phyloP scores from a whole-genome alignment of 2,113 vertebrate species.

The Lipophrys pholis region DNA sequence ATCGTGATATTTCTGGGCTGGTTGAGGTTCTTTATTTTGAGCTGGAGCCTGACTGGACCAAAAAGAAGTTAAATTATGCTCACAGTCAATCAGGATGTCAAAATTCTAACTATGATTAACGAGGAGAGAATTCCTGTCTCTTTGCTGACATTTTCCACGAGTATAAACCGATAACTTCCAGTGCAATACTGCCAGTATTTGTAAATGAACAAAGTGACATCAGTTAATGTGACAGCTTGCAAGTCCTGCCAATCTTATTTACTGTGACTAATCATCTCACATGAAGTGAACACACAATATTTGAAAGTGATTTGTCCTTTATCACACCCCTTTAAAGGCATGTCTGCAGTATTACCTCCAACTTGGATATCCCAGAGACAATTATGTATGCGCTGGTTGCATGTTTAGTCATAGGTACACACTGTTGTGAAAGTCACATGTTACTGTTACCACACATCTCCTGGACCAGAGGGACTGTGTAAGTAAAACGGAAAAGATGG shows the following conservation, averaged over 20 bases:
- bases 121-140: too few species aligned
- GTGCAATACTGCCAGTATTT: conserved; percentile 6
- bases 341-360: not conserved
- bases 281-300: not conserved
- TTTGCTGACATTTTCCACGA: too few species aligned
- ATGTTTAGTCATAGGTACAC: conserved; percentile 3
- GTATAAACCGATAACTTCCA: not conserved
- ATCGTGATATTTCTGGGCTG: too few species aligned
- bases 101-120: too few species aligned
- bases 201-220: not conserved
- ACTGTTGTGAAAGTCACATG: not conserved
- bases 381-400: not conserved
- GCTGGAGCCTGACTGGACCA: not conserved
- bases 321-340: not conserved
- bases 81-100: not conserved
- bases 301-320: conserved; percentile 4
- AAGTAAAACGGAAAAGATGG: not conserved
- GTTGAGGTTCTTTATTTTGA: not conserved
- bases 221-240: not conserved
- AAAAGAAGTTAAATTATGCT: not conserved
- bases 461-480: not conserved
- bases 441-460: not conserved
- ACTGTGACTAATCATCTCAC: too few species aligned
- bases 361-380: not conserved
- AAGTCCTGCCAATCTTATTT: not conserved